Evolutionary conservation across 2,797 vertebrate species (phyloP).

Genomic region (Pristis pectinata): DNA sequence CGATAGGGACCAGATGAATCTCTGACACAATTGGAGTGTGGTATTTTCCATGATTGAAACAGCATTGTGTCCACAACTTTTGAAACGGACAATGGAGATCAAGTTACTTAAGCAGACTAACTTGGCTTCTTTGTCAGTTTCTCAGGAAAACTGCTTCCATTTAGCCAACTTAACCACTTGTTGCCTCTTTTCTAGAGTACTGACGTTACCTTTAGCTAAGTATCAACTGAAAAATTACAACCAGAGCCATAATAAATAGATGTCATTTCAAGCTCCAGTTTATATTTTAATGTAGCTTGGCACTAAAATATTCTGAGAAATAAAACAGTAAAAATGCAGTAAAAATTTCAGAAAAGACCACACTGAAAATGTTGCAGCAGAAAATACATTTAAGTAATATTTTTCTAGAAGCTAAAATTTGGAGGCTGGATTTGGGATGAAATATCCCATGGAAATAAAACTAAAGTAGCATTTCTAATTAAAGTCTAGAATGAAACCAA

Average conservation of each 20-base stretch:
- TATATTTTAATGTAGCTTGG: not conserved
- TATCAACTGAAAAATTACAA: no score
- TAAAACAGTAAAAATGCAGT: not conserved
- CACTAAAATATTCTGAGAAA: not conserved
- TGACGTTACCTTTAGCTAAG: no score
- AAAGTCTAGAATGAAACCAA: not conserved
- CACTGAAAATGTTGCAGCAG: not conserved
- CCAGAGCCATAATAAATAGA: not conserved
- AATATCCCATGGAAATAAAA: not conserved
- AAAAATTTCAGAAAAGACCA: not conserved
- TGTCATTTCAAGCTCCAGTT: not conserved
- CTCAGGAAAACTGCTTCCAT: no score
- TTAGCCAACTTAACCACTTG: not conserved
- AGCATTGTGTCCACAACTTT: no score
- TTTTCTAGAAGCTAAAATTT: not conserved
- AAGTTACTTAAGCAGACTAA: not conserved
- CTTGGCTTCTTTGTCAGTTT: not conserved
- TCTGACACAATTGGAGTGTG: not conserved
- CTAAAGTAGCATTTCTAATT: not conserved
- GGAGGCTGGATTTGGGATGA: not conserved
- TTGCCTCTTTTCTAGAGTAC: not conserved
- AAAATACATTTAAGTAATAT: conserved; percentile 1
- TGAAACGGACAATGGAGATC: no score
- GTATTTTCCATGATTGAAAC: not conserved
- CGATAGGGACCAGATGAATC: not conserved